Percentiles rank a stretch among this genome's conserved stretches.
Conservation (phyloP, 2,797 vertebrate species). For the Squalus acanthias region DNA sequence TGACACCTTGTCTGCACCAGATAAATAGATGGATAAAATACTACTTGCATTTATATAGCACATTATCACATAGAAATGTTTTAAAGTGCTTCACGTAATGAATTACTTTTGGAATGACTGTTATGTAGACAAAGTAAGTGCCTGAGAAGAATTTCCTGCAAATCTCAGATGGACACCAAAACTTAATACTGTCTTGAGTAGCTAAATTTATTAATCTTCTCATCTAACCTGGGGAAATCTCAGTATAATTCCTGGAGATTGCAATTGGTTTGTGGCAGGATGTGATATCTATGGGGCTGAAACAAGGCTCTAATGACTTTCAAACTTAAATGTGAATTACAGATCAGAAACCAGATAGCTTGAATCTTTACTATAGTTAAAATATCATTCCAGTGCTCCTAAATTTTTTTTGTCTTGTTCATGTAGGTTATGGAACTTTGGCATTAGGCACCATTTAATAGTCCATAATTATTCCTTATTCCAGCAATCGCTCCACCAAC, state of each 20-base stretch:
- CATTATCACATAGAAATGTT: neutral
- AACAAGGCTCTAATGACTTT: neutral
- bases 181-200: neutral
- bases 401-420: neutral
- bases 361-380: neutral
- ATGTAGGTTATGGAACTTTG: neutral
- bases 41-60: neutral
- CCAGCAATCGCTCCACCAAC: neutral
- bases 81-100: neutral
- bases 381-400: neutral
- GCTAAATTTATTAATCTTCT: neutral
- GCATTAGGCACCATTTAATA: neutral
- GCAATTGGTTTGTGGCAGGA: neutral
- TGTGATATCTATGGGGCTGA: neutral
- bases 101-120: neutral
- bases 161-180: neutral
- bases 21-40: neutral
- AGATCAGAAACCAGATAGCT: neutral
- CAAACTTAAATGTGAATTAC: neutral
- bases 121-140: neutral
- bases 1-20: neutral
- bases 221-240: neutral
- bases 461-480: neutral
- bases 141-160: neutral
- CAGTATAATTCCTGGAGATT: neutral